A percentile compares a stretch with the other conserved stretches of the same genome.
Conservation (phyloP, 2,113 vertebrate genomes). For the Turdus rufiventris region DNA sequence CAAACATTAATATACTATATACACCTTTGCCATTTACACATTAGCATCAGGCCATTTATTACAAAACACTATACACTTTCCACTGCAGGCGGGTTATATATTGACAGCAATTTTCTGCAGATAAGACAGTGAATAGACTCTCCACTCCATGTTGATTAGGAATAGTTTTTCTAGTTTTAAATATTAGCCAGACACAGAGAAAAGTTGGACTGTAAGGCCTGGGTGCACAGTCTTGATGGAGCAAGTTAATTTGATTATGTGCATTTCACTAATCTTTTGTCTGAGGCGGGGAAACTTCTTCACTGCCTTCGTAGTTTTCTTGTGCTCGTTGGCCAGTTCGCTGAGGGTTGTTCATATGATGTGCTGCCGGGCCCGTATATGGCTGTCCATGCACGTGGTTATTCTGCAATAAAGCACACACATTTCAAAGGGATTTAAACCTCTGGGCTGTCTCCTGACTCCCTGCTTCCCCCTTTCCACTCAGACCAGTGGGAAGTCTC, state of each 20-base stretch:
- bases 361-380: conserved; percentile 96
- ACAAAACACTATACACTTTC: conserved; percentile 95
- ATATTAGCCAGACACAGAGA: conserved; percentile 87
- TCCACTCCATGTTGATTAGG: conserved; percentile 89
- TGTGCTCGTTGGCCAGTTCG: conserved; percentile 95
- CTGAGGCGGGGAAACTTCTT: conserved; percentile 90
- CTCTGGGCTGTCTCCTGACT: background rate
- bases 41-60: conserved; percentile 95
- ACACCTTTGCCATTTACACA: conserved; percentile 97
- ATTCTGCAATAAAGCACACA: conserved; percentile 77
- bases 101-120: conserved; percentile 88
- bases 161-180: conserved; percentile 87
- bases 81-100: conserved; percentile 92
- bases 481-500: background rate
- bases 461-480: background rate
- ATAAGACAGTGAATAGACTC: conserved; percentile 87
- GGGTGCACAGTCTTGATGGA: conserved; percentile 89
- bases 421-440: background rate
- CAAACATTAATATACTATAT: conserved; percentile 99
- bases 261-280: conserved; percentile 91
- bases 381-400: conserved; percentile 98
- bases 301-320: conserved; percentile 95
- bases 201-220: conserved; percentile 88
- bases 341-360: conserved; percentile 99
- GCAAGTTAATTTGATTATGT: conserved; percentile 79